Conservation (phyloP, 1,140 invertebrate species). For the Magallana angulata region DNA sequence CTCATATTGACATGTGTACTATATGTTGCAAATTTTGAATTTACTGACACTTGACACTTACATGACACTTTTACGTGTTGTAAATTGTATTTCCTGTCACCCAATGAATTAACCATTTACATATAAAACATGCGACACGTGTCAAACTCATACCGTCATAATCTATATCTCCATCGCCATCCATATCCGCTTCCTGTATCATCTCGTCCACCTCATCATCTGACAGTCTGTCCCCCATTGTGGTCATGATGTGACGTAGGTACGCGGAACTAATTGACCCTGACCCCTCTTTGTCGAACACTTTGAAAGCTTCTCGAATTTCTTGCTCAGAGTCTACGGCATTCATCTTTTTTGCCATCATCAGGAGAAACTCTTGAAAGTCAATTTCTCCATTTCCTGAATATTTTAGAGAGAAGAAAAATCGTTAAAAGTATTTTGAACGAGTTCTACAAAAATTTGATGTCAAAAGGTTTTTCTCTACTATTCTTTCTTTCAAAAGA, state of each 20-base stretch:
- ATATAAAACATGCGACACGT: too few species aligned
- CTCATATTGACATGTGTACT: too few species aligned
- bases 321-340: conserved; percentile 99
- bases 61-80: too few species aligned
- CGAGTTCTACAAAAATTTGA: too few species aligned
- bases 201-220: conserved; percentile 98
- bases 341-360: conserved; percentile 98
- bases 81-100: too few species aligned
- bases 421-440: too few species aligned
- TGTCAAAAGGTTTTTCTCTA: too few species aligned
- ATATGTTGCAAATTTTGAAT: too few species aligned
- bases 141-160: background rate
- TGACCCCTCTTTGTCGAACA: conserved; percentile 80
- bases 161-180: conserved; percentile 32
- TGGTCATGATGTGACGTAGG: conserved; percentile 88
- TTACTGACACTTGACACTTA: too few species aligned
- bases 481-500: too few species aligned
- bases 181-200: conserved; percentile 95
- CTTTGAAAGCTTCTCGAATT: conserved; percentile 75
- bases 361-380: conserved; percentile 91
- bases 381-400: conserved; percentile 97
- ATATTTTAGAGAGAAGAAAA: too few species aligned
- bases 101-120: too few species aligned
- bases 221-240: conserved; percentile 92
- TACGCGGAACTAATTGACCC: conserved; percentile 83